phyloP scores from a whole-genome alignment of 2,888 invertebrate genomes.

The Papilio protenor region DNA sequence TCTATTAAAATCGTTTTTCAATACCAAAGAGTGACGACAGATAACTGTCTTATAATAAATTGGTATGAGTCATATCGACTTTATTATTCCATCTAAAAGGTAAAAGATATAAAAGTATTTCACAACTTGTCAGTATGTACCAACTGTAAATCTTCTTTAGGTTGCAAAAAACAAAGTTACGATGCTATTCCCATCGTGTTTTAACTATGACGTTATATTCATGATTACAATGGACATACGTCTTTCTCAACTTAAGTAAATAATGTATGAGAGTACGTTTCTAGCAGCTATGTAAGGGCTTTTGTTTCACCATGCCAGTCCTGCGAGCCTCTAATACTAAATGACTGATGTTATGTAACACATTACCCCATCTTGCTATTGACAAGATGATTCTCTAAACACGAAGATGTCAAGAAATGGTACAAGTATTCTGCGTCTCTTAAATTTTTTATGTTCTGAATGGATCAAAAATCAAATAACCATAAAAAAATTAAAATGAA shows the following conservation, averaged over 20 bases:
- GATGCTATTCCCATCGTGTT: not conserved
- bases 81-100: not conserved
- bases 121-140: not conserved
- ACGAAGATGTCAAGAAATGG: not conserved
- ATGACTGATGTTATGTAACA: not conserved
- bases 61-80: not conserved
- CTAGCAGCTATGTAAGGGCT: not conserved
- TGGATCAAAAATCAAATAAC: not conserved
- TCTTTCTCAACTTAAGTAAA: conserved; percentile 1
- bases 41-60: not conserved
- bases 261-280: not conserved
- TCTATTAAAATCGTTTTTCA: not conserved
- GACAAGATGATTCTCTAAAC: not conserved
- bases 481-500: too few species aligned
- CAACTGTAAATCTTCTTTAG: not conserved
- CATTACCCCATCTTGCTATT: not conserved
- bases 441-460: not conserved
- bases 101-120: not conserved
- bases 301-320: not conserved
- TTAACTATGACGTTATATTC: not conserved
- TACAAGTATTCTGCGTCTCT: not conserved
- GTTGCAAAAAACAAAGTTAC: not conserved
- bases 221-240: not conserved
- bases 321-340: conserved; percentile 1
- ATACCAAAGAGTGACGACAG: not conserved